Percentiles rank a stretch among this genome's conserved stretches.
Evolutionary conservation across 2,797 vertebrate species (phyloP).

Genomic region (Paramormyrops hopkinsi): DNA sequence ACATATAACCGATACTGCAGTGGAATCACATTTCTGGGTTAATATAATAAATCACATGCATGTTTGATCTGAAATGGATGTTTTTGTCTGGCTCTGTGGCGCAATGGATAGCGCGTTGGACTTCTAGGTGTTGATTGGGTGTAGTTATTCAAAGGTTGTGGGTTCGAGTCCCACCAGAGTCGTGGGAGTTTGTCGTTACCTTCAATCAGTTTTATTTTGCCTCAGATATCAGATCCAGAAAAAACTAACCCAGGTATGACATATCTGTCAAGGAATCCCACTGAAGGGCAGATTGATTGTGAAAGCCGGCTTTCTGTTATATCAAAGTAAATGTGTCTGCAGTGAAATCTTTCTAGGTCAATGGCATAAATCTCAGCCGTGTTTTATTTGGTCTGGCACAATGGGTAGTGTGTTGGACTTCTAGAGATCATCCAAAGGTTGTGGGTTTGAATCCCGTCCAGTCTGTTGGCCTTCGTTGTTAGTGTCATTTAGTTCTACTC

Average conservation of each 20-base stretch:
- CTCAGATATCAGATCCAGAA: neutral
- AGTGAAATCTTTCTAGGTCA: neutral
- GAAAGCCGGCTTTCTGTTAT: neutral
- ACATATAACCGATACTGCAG: neutral
- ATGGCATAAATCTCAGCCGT: neutral
- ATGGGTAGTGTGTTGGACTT: neutral
- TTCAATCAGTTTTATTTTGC: neutral
- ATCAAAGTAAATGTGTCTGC: neutral
- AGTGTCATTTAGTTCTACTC: neutral
- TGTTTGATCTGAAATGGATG: neutral
- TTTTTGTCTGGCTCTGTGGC: constrained; percentile 78
- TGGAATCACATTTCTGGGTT: neutral
- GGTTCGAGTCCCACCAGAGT: constrained; percentile 25
- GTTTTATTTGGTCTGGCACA: neutral
- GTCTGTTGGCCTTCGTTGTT: neutral
- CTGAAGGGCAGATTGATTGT: neutral
- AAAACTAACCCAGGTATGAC: neutral
- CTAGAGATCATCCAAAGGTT: neutral
- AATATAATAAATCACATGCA: neutral
- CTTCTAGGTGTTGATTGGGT: constrained; percentile 59
- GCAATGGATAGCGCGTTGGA: constrained; percentile 98
- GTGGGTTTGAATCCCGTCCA: constrained; percentile 8
- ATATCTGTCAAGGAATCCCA: neutral
- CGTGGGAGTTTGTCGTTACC: neutral
- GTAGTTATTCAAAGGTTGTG: constrained; percentile 19